Evolutionary conservation across 2,888 invertebrate species (phyloP), one percentile per base, ranked within the genome.

Genomic region (Eristalis tenax): DNA sequence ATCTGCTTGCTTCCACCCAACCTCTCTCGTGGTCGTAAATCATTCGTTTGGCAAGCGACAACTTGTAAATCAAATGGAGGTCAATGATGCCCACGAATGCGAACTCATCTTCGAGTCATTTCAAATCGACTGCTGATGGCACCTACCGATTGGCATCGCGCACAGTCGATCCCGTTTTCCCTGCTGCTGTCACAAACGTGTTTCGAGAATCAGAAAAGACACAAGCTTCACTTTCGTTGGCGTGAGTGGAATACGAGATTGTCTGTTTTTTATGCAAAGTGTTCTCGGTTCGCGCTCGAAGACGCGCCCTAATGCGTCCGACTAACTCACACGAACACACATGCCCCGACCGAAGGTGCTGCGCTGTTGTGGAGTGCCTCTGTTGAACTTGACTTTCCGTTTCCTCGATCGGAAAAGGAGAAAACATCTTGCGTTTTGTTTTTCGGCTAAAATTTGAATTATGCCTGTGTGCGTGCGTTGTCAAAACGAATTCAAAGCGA

Each of bases 181-280:
- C 71, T 73, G 64, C 57, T 76, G 28, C 66, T 26, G 56, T 57
- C 71, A 65, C 65, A 77, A 82, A 64, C 69, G 64, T 75, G 86
- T 68, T 79, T 83, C 43, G 50, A 71, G 75, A 83, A 75, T 86
- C 83, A 70, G 75, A 83, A 78, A 38, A 80, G 73, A 26, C 56
- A 80, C 71, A 73, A 80, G 73, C 83, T 87, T 87, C 83, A 80
- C 87, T 87, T 87, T 87, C 87, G 38, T 83, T 70, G 64, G 76
- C 79, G 83, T 83, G 87, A 73, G 75, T 63, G 18, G 87, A 83
- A 87, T 87, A 73, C 56, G 66, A 28, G 56, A 76, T 79, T 79
- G 71, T 32, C 56, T 50, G 64, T 35, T 56, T 6, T 74, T 13
- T 79, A 75, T 87, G 86, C 79, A 75, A 83, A 75, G 61, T 38